Conservation (phyloP, 2,797 vertebrate species). For the Ceryle rudis region DNA sequence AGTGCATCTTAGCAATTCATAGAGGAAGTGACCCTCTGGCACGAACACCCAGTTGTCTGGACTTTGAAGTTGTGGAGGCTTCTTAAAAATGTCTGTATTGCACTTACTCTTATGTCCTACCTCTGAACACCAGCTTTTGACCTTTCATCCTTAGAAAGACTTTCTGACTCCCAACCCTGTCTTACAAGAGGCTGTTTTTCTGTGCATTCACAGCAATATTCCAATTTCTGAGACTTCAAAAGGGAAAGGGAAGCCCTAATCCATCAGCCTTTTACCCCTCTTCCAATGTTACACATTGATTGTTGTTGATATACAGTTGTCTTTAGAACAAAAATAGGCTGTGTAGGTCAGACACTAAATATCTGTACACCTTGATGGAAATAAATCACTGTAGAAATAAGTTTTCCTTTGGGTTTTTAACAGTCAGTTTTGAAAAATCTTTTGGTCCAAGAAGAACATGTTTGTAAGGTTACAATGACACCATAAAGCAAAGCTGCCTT, state of each 20-base stretch:
- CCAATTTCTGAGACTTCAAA: background rate
- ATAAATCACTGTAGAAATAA: background rate
- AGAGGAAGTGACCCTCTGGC: slow-evolving; percentile 72
- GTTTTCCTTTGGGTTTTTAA: background rate
- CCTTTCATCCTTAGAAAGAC: slow-evolving; percentile 12
- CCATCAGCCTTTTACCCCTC: background rate
- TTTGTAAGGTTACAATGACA: background rate
- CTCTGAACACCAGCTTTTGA: slow-evolving; percentile 42
- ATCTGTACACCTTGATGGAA: background rate
- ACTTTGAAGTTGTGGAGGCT: slow-evolving; percentile 67
- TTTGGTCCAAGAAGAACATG: background rate
- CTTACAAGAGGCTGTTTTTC: background rate
- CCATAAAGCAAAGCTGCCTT: background rate
- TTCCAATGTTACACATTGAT: background rate
- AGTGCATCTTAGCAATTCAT: slow-evolving; percentile 47
- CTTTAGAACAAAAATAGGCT: background rate
- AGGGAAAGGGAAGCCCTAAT: background rate
- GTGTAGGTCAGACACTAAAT: background rate
- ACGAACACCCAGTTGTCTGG: slow-evolving; percentile 34
- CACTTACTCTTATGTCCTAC: background rate
- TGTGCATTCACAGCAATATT: background rate
- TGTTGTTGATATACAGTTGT: background rate
- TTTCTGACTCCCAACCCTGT: background rate
- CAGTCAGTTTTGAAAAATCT: background rate
- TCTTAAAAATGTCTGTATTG: slow-evolving; percentile 23